These are phyloP conservation scores for Lottia gigantea DNA, from an alignment of 2,888 invertebrate species.

Conservation along the genomic window DNA sequence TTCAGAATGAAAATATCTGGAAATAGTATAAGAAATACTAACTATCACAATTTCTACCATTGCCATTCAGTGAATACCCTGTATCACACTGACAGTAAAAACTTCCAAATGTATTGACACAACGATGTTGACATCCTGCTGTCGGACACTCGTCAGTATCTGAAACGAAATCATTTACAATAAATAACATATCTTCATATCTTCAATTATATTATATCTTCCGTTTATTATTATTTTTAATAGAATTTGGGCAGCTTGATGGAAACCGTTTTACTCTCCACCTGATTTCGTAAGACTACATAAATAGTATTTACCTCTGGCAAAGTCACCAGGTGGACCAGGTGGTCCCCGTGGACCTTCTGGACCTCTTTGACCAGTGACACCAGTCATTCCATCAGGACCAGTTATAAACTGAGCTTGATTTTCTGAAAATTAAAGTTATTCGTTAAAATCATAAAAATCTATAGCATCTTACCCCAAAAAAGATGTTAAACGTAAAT, in stretches of 20 bases:
- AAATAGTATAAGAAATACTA: background rate
- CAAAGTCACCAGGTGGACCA: background rate
- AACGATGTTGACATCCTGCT: background rate
- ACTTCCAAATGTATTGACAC: background rate
- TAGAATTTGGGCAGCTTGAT: no score
- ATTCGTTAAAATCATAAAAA: no score
- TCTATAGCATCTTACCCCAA: no score
- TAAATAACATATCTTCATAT: no score
- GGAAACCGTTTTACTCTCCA: no score
- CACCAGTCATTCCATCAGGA: conserved; percentile 3
- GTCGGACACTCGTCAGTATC: background rate
- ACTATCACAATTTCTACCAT: background rate
- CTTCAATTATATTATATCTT: no score
- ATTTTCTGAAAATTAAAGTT: no score
- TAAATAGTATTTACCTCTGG: no score
- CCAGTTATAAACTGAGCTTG: background rate
- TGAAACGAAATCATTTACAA: background rate
- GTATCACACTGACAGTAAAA: background rate
- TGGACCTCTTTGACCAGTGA: conserved; percentile 5
- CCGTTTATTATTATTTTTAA: no score
- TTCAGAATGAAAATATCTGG: no score
- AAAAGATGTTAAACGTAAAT: no score
- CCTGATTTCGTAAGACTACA: no score
- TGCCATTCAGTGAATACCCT: background rate
- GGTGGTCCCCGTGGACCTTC: conserved; percentile 5